Percentiles rank a stretch among this genome's conserved stretches.
Evolutionary conservation across 2,888 invertebrate genomes (phyloP).

Genomic region (Scaptomyza cyrtandrae): DNA sequence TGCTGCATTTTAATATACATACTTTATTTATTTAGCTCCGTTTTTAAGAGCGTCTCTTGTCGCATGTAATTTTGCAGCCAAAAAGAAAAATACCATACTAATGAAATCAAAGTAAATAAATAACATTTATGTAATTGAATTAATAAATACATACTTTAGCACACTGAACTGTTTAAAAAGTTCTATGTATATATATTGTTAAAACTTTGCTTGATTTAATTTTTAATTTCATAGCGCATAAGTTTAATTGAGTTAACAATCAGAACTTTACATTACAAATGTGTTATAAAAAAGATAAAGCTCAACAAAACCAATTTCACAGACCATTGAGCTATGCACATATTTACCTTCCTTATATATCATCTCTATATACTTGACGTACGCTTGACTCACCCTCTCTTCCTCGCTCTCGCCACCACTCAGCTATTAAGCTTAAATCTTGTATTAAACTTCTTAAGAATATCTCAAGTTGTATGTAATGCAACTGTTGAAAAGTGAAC

Average conservation of each 20-base stretch:
- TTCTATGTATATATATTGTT: conserved; percentile 1
- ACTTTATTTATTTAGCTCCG: conserved; percentile 1
- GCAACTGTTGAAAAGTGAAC: conserved; percentile 59
- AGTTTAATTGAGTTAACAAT: background rate
- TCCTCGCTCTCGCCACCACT: background rate
- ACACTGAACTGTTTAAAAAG: background rate
- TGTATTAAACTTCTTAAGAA: conserved; percentile 40
- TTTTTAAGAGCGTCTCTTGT: conserved; percentile 9
- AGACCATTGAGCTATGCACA: background rate
- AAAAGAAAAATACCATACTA: conserved; percentile 11
- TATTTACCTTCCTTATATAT: background rate
- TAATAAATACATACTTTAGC: conserved; percentile 30
- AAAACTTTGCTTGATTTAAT: background rate
- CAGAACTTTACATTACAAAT: too few relatives aligned
- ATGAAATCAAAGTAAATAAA: conserved; percentile 35
- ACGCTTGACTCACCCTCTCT: conserved; percentile 11
- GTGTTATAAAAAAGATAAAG: background rate
- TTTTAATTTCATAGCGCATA: too few relatives aligned
- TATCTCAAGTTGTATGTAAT: conserved; percentile 42
- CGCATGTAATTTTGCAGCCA: conserved; percentile 14
- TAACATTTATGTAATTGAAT: conserved; percentile 37
- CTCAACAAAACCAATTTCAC: background rate
- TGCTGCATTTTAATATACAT: conserved; percentile 29
- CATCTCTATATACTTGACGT: background rate
- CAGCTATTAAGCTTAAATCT: conserved; percentile 15